Percentiles rank a stretch among this genome's conserved stretches.
phyloP scores from a whole-genome alignment of 2,113 vertebrate genomes.

The Equus przewalskii region DNA sequence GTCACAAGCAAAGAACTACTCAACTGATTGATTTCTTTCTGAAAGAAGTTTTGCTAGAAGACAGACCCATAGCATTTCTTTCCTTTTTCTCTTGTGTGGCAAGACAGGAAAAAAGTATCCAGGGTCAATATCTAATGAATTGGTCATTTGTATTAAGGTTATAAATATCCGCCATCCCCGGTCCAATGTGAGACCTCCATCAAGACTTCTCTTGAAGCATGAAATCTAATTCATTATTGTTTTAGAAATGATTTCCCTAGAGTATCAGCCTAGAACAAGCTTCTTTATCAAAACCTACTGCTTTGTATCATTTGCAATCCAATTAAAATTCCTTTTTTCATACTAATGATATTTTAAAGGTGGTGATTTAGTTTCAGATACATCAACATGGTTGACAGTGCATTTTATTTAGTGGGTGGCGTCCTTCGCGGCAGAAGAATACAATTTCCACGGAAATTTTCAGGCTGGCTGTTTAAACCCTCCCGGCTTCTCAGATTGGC shows the following conservation, averaged over 20 bases:
- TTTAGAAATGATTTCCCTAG: constrained; percentile 76
- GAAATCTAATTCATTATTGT: constrained; percentile 68
- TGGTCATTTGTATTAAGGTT: not conserved
- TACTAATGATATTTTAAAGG: constrained; percentile 16
- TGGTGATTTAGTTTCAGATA: not conserved
- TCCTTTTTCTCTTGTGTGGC: not conserved
- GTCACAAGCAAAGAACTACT: not conserved
- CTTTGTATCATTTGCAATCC: constrained; percentile 63
- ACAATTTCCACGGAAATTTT: not conserved
- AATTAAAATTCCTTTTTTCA: constrained; percentile 63
- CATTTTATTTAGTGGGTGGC: not conserved
- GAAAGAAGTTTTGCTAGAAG: not conserved
- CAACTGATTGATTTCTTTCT: not conserved
- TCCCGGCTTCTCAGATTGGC: not conserved
- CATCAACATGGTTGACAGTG: not conserved
- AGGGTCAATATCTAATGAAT: not conserved
- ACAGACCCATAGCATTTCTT: too few species aligned
- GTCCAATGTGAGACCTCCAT: not conserved
- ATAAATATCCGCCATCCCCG: not conserved
- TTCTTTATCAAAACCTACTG: constrained; percentile 71
- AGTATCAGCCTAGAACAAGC: constrained; percentile 44
- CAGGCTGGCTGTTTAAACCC: not conserved
- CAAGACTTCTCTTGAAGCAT: constrained; percentile 1
- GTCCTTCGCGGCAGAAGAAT: not conserved
- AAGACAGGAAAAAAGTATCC: not conserved